These are phyloP conservation scores for Hymenochirus boettgeri DNA, from an alignment of 2,113 vertebrate species.

Conservation along the genomic window DNA sequence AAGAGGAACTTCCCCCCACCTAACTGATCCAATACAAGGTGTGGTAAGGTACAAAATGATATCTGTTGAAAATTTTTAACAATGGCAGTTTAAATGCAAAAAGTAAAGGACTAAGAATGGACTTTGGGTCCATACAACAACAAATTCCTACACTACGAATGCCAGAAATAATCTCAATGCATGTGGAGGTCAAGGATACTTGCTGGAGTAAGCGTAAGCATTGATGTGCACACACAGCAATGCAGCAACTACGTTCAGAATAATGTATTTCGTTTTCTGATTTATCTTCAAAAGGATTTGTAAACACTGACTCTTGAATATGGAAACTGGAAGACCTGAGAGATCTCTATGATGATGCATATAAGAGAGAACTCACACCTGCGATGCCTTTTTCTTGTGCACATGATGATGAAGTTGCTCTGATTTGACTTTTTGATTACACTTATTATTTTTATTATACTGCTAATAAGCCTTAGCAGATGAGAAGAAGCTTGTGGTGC, in stretches of 20 bases:
- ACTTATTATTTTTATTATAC: conserved; percentile 84
- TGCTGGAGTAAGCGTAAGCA: conserved; percentile 79
- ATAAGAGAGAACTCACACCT: conserved; percentile 89
- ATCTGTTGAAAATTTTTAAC: conserved; percentile 81
- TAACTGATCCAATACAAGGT: conserved; percentile 89
- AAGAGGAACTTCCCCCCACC: conserved; percentile 82
- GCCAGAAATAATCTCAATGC: conserved; percentile 79
- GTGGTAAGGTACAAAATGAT: conserved; percentile 74
- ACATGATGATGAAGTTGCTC: conserved; percentile 90
- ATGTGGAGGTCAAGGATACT: conserved; percentile 71
- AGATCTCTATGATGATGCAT: conserved; percentile 94
- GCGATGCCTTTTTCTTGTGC: conserved; percentile 81
- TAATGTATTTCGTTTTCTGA: conserved; percentile 66
- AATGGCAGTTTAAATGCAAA: conserved; percentile 75
- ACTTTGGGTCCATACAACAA: conserved; percentile 93
- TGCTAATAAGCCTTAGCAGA: conserved; percentile 72
- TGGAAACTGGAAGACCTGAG: conserved; percentile 81
- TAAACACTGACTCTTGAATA: conserved; percentile 78
- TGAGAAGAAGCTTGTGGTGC: conserved; percentile 68
- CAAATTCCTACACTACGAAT: conserved; percentile 85
- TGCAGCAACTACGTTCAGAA: conserved; percentile 86
- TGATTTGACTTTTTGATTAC: conserved; percentile 87
- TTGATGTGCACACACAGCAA: conserved; percentile 89
- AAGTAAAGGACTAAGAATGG: conserved; percentile 82
- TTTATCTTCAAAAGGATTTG: conserved; percentile 80